phyloP scores from a whole-genome alignment of 2,113 vertebrate genomes.

The Butorides virescens region DNA sequence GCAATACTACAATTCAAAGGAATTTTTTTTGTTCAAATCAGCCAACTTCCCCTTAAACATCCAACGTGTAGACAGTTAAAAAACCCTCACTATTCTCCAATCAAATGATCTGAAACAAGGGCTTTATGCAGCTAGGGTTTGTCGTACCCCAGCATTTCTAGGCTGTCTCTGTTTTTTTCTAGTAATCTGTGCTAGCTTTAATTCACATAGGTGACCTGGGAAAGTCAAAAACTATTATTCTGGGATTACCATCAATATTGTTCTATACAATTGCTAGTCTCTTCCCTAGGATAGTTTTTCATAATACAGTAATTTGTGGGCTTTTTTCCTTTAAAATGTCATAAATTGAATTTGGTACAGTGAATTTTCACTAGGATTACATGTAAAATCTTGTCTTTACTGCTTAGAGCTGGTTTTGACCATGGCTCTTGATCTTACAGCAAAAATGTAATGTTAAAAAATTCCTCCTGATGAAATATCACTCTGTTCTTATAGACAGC shows the following conservation, averaged over 20 bases:
- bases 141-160: not conserved
- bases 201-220: not conserved
- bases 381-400: not conserved
- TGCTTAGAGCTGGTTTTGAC: not conserved
- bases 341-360: not conserved
- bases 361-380: not conserved
- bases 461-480: not conserved
- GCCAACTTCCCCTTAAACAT: not conserved
- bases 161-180: not conserved
- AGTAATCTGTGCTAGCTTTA: not conserved
- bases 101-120: not conserved
- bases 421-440: not conserved
- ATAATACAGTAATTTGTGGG: not conserved
- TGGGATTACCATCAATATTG: not conserved
- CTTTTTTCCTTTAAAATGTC: not conserved
- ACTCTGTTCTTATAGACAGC: not conserved
- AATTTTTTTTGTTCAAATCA: not conserved
- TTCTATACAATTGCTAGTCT: not conserved
- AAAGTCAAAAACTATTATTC: not conserved
- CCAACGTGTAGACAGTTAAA: not conserved
- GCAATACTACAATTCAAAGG: not conserved
- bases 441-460: not conserved
- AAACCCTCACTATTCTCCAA: not conserved
- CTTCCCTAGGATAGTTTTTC: not conserved
- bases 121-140: not conserved